Evolutionary conservation across 2,113 vertebrate genomes (phyloP), one percentile per base, ranked within the genome.

Genomic region (Hypanus sabinus): DNA sequence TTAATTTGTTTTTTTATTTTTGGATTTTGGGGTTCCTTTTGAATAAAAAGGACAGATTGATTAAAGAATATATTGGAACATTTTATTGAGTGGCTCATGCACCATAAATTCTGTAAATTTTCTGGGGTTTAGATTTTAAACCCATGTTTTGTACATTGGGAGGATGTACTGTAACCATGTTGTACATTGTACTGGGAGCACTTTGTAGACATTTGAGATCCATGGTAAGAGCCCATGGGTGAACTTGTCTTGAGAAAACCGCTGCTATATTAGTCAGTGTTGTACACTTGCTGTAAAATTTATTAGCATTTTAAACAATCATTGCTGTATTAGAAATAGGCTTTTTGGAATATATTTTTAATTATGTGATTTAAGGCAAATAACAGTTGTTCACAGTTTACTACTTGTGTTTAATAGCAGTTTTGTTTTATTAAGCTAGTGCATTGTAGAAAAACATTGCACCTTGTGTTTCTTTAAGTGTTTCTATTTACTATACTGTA

Each of bases 291-390:
- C 97, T 97, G 96, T 97, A 97, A 98, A 97, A 96, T 96, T 97
- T 97, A 55, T 73, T 98, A 99, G 98, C 98, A 98, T 98, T 98
- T 98, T 93, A 96, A 98, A 98, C 97, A 98, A 98, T 98, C 97
- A 97, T 97, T 94, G 96, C 97, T 96, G 95, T 95, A 96, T 98
- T 98, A 96, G 91, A 38, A 75, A 96, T 96, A 96, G 95, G 95
- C 95, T 97, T 96, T 95, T 96, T 96, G 85, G 93, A 96, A 68
- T 33, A 57, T 94, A 71, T 38, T 93, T 92, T 93, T 73, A 93
- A 93, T 93, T 93, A 90, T 90, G 91, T 93, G 91, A 73, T 33
- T 57, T 95, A 96, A 95, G 95, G 95, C 94, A 95, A 96, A 94
- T 96, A 95, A 96, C 96, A 96, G 96, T 95, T 93, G 38, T 95